These are phyloP conservation scores for Bhutanitis thaidina DNA, from an alignment of 2,888 invertebrate species.

Conservation along the genomic window DNA sequence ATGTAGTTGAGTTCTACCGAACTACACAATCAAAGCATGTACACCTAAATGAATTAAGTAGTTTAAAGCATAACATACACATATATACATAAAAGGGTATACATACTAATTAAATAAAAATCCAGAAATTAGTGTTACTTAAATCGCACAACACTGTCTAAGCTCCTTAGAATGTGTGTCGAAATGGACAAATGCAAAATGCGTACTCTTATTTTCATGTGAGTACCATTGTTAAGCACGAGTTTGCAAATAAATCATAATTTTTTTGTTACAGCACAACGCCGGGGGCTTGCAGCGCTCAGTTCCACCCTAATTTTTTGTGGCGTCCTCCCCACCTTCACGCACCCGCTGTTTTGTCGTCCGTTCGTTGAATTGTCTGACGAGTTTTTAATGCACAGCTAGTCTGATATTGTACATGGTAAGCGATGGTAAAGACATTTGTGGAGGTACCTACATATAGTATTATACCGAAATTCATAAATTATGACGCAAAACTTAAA, in stretches of 20 bases:
- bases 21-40: no score
- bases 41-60: no score
- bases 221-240: slow-evolving; percentile 38
- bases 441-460: no score
- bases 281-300: slow-evolving; percentile 31
- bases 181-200: slow-evolving; percentile 28
- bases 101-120: neutral
- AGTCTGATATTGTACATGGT: slow-evolving; percentile 13
- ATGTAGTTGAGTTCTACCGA: no score
- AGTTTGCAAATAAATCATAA: slow-evolving; percentile 65
- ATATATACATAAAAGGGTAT: no score
- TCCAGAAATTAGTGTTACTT: neutral
- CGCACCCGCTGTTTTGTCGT: slow-evolving; percentile 13
- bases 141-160: neutral
- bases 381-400: slow-evolving; percentile 7
- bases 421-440: slow-evolving; percentile 1
- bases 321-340: slow-evolving; percentile 47
- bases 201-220: slow-evolving; percentile 49
- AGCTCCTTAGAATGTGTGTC: neutral
- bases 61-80: no score
- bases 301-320: slow-evolving; percentile 63
- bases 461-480: no score
- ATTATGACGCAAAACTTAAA: no score
- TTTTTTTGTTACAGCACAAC: slow-evolving; percentile 66
- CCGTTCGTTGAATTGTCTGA: slow-evolving; percentile 11